Evolutionary conservation across 2,113 vertebrate species (phyloP).

Genomic region (Myotis brandtii): DNA sequence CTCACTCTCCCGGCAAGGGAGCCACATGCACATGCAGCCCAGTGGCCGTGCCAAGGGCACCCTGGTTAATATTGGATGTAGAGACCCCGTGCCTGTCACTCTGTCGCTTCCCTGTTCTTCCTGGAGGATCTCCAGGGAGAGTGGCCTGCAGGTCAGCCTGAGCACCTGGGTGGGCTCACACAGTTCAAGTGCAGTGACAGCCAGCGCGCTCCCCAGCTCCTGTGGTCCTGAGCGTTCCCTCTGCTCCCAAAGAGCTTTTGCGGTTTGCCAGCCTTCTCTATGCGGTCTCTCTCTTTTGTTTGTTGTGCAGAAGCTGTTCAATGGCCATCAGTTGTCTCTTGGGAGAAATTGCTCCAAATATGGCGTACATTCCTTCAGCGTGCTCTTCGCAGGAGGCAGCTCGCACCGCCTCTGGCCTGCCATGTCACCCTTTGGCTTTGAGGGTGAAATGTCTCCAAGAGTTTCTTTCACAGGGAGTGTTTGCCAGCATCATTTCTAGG

Average conservation of each 20-base stretch:
- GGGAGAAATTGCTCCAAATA: not conserved
- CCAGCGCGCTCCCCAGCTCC: no score
- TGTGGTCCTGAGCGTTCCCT: no score
- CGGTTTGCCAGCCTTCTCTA: no score
- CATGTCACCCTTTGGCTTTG: not conserved
- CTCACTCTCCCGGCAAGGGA: not conserved
- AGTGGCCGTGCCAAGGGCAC: not conserved
- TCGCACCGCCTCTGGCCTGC: no score
- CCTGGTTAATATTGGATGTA: not conserved
- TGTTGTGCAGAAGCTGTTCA: not conserved
- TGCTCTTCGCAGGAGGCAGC: not conserved
- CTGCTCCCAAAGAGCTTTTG: no score
- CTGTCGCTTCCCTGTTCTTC: not conserved
- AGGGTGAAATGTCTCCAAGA: not conserved
- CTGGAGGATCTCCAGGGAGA: not conserved
- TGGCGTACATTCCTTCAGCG: no score
- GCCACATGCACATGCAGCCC: not conserved
- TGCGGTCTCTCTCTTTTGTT: not conserved
- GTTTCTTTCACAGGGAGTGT: not conserved
- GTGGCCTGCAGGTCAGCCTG: not conserved
- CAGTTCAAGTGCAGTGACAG: no score
- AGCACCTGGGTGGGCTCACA: not conserved
- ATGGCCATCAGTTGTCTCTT: not conserved
- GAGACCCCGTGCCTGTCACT: not conserved
- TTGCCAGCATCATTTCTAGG: not conserved